phyloP scores from a whole-genome alignment of 2,888 invertebrate species.

The Agonopterix subpropinquella region DNA sequence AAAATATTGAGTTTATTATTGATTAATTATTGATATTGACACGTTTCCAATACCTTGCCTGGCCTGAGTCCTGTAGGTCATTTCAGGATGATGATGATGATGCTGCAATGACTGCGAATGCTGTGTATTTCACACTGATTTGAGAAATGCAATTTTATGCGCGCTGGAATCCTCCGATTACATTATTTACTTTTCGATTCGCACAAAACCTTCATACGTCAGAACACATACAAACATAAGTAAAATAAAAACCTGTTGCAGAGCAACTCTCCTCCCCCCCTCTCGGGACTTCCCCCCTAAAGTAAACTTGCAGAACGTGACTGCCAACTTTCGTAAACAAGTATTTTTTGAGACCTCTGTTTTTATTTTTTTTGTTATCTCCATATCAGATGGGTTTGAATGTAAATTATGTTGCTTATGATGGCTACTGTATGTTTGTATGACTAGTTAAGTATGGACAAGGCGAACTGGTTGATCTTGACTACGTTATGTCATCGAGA shows the following conservation, averaged over 20 bases:
- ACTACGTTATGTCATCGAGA: neutral
- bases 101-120: too few relatives aligned
- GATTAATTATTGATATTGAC: too few relatives aligned
- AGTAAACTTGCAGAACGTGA: constrained; percentile 8
- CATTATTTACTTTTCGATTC: too few relatives aligned
- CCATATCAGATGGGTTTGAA: neutral
- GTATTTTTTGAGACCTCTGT: constrained; percentile 9
- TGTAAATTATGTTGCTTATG: neutral
- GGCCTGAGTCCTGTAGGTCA: too few relatives aligned
- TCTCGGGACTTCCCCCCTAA: neutral
- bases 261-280: constrained; percentile 5
- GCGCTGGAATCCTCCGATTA: too few relatives aligned
- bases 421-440: neutral
- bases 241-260: constrained; percentile 14
- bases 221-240: neutral
- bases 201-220: too few relatives aligned
- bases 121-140: too few relatives aligned
- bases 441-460: neutral
- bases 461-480: neutral
- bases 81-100: too few relatives aligned
- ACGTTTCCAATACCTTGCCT: too few relatives aligned
- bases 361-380: constrained; percentile 2
- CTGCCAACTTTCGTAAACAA: constrained; percentile 14
- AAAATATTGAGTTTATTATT: too few relatives aligned
- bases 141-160: too few relatives aligned